Percentiles rank a stretch among this genome's conserved stretches.
phyloP scores from a whole-genome alignment of 1,140 invertebrate species.

The Coptotermes formosanus region DNA sequence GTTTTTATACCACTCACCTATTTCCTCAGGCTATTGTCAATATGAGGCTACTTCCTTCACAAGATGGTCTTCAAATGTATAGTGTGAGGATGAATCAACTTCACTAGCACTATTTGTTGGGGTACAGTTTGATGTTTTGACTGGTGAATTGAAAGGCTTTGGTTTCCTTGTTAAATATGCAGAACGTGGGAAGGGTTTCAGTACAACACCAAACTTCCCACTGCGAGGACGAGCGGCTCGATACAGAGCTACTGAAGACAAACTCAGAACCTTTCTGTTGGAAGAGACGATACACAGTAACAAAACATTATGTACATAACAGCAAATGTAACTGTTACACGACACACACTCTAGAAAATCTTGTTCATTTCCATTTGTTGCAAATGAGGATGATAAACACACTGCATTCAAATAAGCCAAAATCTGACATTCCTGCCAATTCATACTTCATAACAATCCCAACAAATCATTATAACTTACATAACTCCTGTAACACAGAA shows the following conservation, averaged over 20 bases:
- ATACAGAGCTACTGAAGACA: constrained; percentile 31
- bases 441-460: too few relatives aligned
- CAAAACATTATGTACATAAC: too few relatives aligned
- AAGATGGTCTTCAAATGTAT: not conserved
- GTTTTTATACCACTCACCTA: not conserved
- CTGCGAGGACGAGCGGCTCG: constrained; percentile 29
- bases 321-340: too few relatives aligned
- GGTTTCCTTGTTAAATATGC: constrained; percentile 23
- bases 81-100: not conserved
- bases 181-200: constrained; percentile 25
- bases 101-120: not conserved
- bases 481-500: too few relatives aligned
- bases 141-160: not conserved
- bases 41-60: constrained; percentile 1
- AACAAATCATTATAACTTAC: too few relatives aligned
- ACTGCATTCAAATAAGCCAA: too few relatives aligned
- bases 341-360: too few relatives aligned
- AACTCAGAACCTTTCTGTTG: constrained; percentile 21
- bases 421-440: too few relatives aligned
- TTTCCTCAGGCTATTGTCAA: not conserved
- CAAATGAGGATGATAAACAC: too few relatives aligned
- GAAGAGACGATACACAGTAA: not conserved
- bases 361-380: too few relatives aligned
- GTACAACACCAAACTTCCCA: constrained; percentile 15
- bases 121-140: not conserved